These are phyloP conservation scores for Drosophila pectinifera DNA, from an alignment of 1,140 invertebrate genomes.

Conservation along the genomic window DNA sequence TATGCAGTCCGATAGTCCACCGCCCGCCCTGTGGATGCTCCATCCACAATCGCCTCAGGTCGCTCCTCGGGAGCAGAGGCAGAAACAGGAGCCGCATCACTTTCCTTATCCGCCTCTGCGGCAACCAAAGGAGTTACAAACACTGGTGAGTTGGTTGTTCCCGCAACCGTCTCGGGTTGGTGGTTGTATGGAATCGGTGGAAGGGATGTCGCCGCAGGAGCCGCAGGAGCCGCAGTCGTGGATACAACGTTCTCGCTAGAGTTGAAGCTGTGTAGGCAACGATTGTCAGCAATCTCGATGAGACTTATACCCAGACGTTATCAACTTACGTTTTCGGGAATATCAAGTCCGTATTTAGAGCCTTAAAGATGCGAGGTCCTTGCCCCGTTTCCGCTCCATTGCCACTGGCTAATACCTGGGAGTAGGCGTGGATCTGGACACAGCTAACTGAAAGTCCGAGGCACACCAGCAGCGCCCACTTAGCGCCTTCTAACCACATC, in stretches of 20 bases:
- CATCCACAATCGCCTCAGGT: slow-evolving; percentile 25
- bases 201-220: slow-evolving; percentile 18
- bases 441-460: slow-evolving; percentile 26
- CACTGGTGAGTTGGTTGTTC: slow-evolving; percentile 22
- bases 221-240: slow-evolving; percentile 46
- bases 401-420: slow-evolving; percentile 61
- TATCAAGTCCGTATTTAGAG: slow-evolving; percentile 79
- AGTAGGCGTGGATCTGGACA: slow-evolving; percentile 47
- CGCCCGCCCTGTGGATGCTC: slow-evolving; percentile 75
- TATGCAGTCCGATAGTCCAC: slow-evolving; percentile 77
- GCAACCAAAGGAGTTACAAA: slow-evolving; percentile 58
- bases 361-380: slow-evolving; percentile 79
- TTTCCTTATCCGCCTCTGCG: background rate
- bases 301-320: background rate
- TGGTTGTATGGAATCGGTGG: slow-evolving; percentile 71
- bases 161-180: slow-evolving; percentile 16
- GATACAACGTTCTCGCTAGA: slow-evolving; percentile 73
- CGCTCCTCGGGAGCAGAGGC: slow-evolving; percentile 16
- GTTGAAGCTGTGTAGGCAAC: slow-evolving; percentile 62
- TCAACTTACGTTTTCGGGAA: slow-evolving; percentile 77
- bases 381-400: slow-evolving; percentile 30
- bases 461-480: slow-evolving; percentile 42
- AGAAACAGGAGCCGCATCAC: background rate
- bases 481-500: slow-evolving; percentile 46
- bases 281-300: background rate